A percentile compares a stretch with the other conserved stretches of the same genome.
These are phyloP conservation scores for Pantelozetes paolii DNA, from an alignment of 2,888 invertebrate species.

Conservation along the genomic window DNA sequence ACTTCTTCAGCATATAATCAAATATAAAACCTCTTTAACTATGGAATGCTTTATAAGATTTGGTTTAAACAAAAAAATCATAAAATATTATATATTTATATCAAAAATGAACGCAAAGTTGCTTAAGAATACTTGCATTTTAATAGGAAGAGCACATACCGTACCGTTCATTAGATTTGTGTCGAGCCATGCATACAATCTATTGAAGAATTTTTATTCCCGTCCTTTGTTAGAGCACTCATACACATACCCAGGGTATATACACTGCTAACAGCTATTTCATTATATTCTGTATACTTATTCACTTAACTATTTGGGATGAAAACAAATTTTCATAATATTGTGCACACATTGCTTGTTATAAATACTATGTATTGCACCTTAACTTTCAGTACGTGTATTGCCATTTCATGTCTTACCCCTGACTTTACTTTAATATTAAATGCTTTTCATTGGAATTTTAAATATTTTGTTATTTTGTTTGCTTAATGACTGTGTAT, in stretches of 20 bases:
- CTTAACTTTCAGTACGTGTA: conserved; percentile 1
- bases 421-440: not conserved
- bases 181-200: conserved; percentile 31
- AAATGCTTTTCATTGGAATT: conserved; percentile 14
- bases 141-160: conserved; percentile 22
- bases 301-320: conserved; percentile 28
- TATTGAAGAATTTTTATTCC: conserved; percentile 29
- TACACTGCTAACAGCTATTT: not conserved
- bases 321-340: conserved; percentile 27
- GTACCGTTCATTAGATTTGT: conserved; percentile 32
- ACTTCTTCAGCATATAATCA: conserved; percentile 27
- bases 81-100: conserved; percentile 14
- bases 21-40: conserved; percentile 11
- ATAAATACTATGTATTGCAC: not conserved
- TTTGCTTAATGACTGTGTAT: conserved; percentile 19
- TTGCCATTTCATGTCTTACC: not conserved
- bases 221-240: not conserved
- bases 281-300: not conserved
- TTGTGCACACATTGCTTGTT: conserved; percentile 24
- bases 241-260: no score
- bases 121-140: conserved; percentile 11
- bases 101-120: conserved; percentile 15
- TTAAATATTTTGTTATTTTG: conserved; percentile 36
- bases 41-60: conserved; percentile 27
- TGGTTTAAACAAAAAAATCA: conserved; percentile 24